Conservation (phyloP, 2,888 invertebrate species). For the Fabriciana adippe region DNA sequence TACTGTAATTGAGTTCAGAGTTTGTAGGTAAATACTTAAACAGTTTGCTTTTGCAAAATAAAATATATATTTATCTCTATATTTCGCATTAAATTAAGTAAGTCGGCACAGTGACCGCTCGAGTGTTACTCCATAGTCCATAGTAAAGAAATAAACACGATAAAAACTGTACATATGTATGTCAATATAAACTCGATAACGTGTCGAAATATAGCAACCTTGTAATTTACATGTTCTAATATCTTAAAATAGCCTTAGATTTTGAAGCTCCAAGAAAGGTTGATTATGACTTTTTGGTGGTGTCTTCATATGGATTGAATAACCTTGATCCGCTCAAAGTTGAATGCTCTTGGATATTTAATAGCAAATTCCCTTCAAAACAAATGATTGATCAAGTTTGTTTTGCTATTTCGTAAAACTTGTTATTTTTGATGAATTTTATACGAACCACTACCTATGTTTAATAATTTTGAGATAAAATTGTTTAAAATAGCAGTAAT, state of each 20-base stretch:
- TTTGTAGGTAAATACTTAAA: slow-evolving; percentile 7
- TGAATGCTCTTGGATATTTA: slow-evolving; percentile 12
- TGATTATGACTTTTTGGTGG: slow-evolving; percentile 3
- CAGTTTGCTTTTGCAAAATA: slow-evolving; percentile 17
- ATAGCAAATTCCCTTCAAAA: slow-evolving; percentile 13
- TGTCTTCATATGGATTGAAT: slow-evolving; percentile 13
- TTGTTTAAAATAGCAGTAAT: slow-evolving; percentile 2
- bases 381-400: slow-evolving; percentile 6
- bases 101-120: slow-evolving; percentile 26
- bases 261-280: not conserved
- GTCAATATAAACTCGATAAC: not conserved
- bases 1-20: slow-evolving; percentile 4
- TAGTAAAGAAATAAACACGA: slow-evolving; percentile 25
- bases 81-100: slow-evolving; percentile 26
- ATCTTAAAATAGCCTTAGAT: slow-evolving; percentile 7
- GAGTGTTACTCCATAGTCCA: slow-evolving; percentile 26
- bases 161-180: slow-evolving; percentile 10
- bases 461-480: slow-evolving; percentile 6
- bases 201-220: not conserved
- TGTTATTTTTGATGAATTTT: not conserved
- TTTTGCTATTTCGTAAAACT: too few species aligned
- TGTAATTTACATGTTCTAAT: not conserved
- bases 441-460: too few species aligned
- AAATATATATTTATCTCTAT: slow-evolving; percentile 18
- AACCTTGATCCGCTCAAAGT: slow-evolving; percentile 16